Evolutionary conservation across 2,113 vertebrate genomes (phyloP).

Genomic region (Dunckerocampus dactyliophorus): DNA sequence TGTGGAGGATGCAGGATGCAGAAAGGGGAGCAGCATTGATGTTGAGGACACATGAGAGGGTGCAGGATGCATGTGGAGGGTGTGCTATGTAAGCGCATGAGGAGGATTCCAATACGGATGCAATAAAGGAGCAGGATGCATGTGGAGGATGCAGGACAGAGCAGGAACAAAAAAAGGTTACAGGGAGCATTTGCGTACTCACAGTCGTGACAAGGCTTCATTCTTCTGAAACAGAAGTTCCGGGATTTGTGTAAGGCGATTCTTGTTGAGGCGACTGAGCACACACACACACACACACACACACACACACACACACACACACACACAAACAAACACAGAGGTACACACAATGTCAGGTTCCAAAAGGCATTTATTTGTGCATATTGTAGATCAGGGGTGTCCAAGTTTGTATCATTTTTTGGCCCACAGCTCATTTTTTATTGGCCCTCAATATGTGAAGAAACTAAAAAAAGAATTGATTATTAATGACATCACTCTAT

Average conservation of each 20-base stretch:
- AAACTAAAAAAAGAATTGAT: too few relatives aligned
- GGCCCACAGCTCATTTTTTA: too few relatives aligned
- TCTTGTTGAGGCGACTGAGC: constrained; percentile 85
- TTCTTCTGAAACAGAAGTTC: constrained; percentile 94
- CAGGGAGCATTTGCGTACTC: constrained; percentile 61
- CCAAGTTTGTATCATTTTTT: too few relatives aligned
- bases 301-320: not conserved
- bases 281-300: not conserved
- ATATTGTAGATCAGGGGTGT: not conserved
- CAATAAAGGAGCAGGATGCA: too few relatives aligned
- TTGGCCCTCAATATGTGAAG: too few relatives aligned
- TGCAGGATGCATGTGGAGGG: not conserved
- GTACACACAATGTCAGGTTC: not conserved
- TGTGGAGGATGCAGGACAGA: not conserved
- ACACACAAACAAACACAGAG: not conserved
- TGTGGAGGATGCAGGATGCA: too few relatives aligned
- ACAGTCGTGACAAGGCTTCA: constrained; percentile 83
- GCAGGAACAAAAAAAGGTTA: too few relatives aligned
- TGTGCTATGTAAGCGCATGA: too few relatives aligned
- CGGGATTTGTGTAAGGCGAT: constrained; percentile 80
- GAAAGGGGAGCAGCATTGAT: not conserved
- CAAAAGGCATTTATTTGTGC: not conserved
- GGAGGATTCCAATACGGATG: too few relatives aligned
- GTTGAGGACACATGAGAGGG: not conserved
- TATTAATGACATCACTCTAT: too few relatives aligned